Percentiles rank a stretch among this genome's conserved stretches.
These are phyloP conservation scores for Sebastes kiyomatsui DNA, from an alignment of 2,797 vertebrate species.

Conservation along the genomic window DNA sequence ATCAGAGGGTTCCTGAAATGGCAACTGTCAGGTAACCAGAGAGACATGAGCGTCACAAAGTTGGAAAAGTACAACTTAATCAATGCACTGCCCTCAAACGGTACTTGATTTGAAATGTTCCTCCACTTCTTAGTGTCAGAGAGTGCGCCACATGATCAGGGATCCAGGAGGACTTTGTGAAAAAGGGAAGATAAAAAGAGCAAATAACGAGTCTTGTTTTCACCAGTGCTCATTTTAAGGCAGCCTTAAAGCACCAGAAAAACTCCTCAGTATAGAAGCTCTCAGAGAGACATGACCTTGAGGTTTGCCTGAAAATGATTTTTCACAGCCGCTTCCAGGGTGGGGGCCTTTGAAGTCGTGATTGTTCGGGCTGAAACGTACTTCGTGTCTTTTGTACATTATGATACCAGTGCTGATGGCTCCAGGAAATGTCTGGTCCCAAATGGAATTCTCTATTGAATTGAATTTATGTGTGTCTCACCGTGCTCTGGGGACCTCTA, in stretches of 20 bases:
- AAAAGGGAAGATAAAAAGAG: slow-evolving; percentile 36
- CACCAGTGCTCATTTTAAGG: slow-evolving; percentile 25
- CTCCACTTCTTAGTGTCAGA: neutral
- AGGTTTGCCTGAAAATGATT: slow-evolving; percentile 49
- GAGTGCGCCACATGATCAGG: slow-evolving; percentile 11
- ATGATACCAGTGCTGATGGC: slow-evolving; percentile 55
- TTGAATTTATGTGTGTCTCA: slow-evolving; percentile 51
- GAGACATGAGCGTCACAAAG: neutral
- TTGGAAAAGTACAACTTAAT: neutral
- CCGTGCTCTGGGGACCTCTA: slow-evolving; percentile 43
- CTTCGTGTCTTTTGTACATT: slow-evolving; percentile 58
- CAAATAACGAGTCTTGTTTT: slow-evolving; percentile 1
- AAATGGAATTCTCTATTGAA: slow-evolving; percentile 65
- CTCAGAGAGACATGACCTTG: slow-evolving; percentile 46
- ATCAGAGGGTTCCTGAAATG: neutral
- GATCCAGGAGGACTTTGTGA: slow-evolving; percentile 5
- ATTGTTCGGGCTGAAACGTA: slow-evolving; percentile 62
- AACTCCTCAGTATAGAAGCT: slow-evolving; percentile 20
- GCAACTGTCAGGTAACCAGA: neutral
- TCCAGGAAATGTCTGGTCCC: slow-evolving; percentile 63
- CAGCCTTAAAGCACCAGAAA: slow-evolving; percentile 22
- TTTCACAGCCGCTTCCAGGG: slow-evolving; percentile 38
- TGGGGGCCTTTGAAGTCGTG: slow-evolving; percentile 65
- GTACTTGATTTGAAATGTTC: slow-evolving; percentile 5
- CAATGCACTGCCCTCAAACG: neutral